Evolutionary conservation across 2,113 vertebrate species (phyloP).

Genomic region (Misgurnus anguillicaudatus): DNA sequence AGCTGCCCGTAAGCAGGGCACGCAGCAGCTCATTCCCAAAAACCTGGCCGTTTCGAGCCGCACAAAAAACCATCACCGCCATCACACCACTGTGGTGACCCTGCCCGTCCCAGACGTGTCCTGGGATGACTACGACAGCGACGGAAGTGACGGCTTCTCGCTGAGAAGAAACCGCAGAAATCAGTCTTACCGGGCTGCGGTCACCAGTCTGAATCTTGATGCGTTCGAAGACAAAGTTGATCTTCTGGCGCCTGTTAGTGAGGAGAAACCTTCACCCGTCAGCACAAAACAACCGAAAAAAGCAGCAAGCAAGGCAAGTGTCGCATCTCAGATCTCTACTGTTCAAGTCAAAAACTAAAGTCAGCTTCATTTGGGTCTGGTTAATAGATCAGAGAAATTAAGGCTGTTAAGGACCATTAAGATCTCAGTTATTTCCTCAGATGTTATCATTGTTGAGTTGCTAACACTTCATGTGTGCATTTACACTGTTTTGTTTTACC

Average conservation of each 20-base stretch:
- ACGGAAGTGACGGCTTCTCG: conserved; percentile 53
- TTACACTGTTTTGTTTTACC: conserved; percentile 29
- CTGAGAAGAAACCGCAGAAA: conserved; percentile 85
- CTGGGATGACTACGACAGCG: conserved; percentile 76
- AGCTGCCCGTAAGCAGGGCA: conserved; percentile 78
- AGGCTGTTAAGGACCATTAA: no score
- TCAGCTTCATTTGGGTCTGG: no score
- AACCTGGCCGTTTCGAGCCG: conserved; percentile 77
- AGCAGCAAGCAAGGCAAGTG: conserved; percentile 65
- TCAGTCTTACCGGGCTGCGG: conserved; percentile 87
- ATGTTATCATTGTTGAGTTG: conserved; percentile 22
- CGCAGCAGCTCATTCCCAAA: conserved; percentile 87
- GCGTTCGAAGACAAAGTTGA: background rate
- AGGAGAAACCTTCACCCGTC: conserved; percentile 69
- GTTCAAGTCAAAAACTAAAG: no score
- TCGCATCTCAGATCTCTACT: background rate
- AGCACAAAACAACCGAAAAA: conserved; percentile 52
- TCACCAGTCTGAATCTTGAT: conserved; percentile 68
- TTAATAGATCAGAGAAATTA: no score
- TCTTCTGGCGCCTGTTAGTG: conserved; percentile 68
- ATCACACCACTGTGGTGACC: conserved; percentile 83
- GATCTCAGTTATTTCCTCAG: no score
- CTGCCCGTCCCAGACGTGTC: conserved; percentile 63
- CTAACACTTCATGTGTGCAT: background rate
- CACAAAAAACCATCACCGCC: conserved; percentile 72